phyloP scores from a whole-genome alignment of 2,888 invertebrate genomes.

The Pseudococcus viburni region DNA sequence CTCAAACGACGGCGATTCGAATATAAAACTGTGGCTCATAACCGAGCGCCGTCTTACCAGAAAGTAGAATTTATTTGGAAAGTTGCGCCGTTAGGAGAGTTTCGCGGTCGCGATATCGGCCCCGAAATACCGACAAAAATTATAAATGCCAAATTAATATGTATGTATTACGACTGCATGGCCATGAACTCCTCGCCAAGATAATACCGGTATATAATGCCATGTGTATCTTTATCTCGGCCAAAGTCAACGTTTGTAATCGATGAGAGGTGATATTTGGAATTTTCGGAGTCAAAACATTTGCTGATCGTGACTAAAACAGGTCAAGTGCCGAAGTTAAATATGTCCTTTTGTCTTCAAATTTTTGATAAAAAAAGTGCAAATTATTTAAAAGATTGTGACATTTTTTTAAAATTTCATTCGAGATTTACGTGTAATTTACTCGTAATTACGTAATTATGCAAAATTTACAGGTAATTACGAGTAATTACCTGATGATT shows the following conservation, averaged over 20 bases:
- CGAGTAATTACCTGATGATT: too few relatives aligned
- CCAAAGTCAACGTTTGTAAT: neutral
- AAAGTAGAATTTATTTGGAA: slow-evolving; percentile 14
- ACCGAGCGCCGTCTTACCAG: neutral
- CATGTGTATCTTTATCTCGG: neutral
- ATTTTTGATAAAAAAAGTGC: too few relatives aligned
- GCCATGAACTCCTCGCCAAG: neutral
- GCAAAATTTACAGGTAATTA: too few relatives aligned
- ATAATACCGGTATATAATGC: neutral
- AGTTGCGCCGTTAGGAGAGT: neutral
- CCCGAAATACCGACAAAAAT: neutral
- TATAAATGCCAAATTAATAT: neutral
- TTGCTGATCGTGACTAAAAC: too few relatives aligned
- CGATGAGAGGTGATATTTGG: neutral
- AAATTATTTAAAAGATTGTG: too few relatives aligned
- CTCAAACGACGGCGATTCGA: neutral
- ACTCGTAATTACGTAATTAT: too few relatives aligned
- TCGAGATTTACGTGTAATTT: too few relatives aligned
- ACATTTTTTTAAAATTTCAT: too few relatives aligned
- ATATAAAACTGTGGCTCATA: neutral
- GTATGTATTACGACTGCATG: neutral
- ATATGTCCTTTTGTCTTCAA: too few relatives aligned
- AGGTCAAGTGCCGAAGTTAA: too few relatives aligned
- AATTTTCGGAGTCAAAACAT: too few relatives aligned
- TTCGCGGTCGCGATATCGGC: neutral